Base-by-base conservation (phyloP, 2,113 vertebrate species). In the Tenrec ecaudatus region DNA sequence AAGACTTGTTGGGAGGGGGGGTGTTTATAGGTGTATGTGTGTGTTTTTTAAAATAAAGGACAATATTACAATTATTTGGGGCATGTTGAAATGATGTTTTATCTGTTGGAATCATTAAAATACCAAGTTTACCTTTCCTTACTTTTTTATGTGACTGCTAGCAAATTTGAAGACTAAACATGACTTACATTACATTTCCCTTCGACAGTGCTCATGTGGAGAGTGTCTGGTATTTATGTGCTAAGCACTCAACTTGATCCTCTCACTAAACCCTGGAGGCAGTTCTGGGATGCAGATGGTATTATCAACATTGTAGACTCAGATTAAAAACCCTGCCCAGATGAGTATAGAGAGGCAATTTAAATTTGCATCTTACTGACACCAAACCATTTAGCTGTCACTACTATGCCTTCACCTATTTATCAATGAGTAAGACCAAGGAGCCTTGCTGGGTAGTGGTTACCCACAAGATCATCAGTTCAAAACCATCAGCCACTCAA, bases 381-480 rank as follows among this genome's bases (percentile, higher is more conserved):
- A 17, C 43, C 40, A 66, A 43, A n/a, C 23, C 25, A 33, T 66
- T 58, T 53, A 16, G 11, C 17, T 20, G 4, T 47, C 29, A 25
- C 14, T n/a, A 11, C 62, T 27, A 14, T 5, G 66, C 16, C 0
- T 57, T 58, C 22, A 7, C 12, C 47, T 14, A 1, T 38, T 77
- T 76, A 83, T 96, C 58, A 40, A 71, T 19, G 78, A 88, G 36
- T 78, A 68, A 58, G 47, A 53, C 47, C 47, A 53, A 53, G 47
- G 47, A 53, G 9, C 47, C 47, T 53, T 5, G 47, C 47, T 53
- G 47, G 47, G 47, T 53, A 53, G 47, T 53, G 47, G 47, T 53
- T 53, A 53, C 6, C 47, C 47, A 5, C 47, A 53, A 53, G 47
- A 53, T 53, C 11, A 14, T 53, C 47, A 53, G 47, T 53, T 53